Conservation (phyloP, 2,113 vertebrate genomes). For the Rhineura floridana region DNA sequence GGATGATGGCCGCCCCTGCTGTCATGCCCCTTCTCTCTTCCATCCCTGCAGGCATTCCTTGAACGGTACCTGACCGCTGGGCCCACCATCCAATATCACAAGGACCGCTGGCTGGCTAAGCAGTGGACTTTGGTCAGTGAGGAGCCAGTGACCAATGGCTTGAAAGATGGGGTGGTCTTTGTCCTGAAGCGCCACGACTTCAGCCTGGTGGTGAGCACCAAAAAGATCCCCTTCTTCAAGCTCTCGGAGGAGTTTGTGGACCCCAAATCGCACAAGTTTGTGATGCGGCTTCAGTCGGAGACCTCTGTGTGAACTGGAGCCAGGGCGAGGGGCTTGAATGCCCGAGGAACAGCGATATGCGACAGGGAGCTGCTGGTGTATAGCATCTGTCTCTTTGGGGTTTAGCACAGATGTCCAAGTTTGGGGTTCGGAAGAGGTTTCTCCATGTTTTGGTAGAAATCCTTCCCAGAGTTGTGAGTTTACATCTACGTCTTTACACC, state of each 20-base stretch:
- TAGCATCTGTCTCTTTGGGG: background rate
- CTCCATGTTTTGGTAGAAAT: too few relatives aligned
- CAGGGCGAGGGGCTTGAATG: background rate
- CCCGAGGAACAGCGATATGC: background rate
- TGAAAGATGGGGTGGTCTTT: constrained; percentile 90
- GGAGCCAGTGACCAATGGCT: constrained; percentile 90
- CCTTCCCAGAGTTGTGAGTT: background rate
- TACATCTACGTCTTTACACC: rapidly evolving
- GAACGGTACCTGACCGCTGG: constrained; percentile 90
- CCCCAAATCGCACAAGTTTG: constrained; percentile 97
- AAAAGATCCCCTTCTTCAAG: constrained; percentile 90
- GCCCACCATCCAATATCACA: constrained; percentile 95
- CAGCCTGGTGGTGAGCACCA: constrained; percentile 90
- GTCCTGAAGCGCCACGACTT: constrained; percentile 92
- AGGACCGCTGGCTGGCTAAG: constrained; percentile 89
- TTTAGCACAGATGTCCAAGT: background rate
- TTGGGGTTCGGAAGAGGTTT: background rate
- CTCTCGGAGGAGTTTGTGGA: constrained; percentile 95
- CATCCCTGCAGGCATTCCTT: constrained; percentile 84
- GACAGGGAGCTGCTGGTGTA: background rate
- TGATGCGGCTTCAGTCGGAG: constrained; percentile 95
- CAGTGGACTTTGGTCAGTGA: constrained; percentile 96
- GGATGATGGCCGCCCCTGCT: too few relatives aligned
- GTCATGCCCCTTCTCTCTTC: rapidly evolving
- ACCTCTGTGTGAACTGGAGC: constrained; percentile 84